Conservation (phyloP, 1,140 invertebrate species). For the Drosophila sechellia region DNA sequence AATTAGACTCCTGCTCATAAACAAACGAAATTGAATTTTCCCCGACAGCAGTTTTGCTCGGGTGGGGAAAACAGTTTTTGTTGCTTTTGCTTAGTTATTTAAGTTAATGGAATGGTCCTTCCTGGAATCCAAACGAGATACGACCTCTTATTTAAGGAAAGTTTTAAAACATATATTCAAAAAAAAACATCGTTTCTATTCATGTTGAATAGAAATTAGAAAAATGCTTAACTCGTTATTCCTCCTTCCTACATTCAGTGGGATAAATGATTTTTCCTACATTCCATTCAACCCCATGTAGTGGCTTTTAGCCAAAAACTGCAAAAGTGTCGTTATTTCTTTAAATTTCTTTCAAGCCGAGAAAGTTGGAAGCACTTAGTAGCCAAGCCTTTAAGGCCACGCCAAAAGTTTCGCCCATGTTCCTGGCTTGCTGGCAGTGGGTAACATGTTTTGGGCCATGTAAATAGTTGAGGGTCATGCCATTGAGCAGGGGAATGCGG, state of each 20-base stretch:
- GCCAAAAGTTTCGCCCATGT: conserved; percentile 22
- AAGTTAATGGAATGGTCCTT: conserved; percentile 12
- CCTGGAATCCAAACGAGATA: conserved; percentile 1
- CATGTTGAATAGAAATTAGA: not conserved
- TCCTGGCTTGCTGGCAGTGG: not conserved
- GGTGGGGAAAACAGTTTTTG: conserved; percentile 10
- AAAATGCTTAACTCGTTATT: not conserved
- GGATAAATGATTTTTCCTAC: too few relatives aligned
- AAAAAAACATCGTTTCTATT: not conserved
- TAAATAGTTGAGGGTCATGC: conserved; percentile 35
- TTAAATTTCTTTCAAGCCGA: conserved; percentile 17
- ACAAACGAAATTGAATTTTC: conserved; percentile 75
- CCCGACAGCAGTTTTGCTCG: conserved; percentile 37
- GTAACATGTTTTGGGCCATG: conserved; percentile 33
- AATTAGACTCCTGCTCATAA: conserved; percentile 69
- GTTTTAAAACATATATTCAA: too few relatives aligned
- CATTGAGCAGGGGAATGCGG: conserved; percentile 25
- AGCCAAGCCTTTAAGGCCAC: conserved; percentile 31
- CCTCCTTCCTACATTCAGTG: not conserved
- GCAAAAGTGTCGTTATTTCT: conserved; percentile 30
- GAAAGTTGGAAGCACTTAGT: conserved; percentile 2
- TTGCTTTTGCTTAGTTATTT: not conserved
- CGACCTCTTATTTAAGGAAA: too few relatives aligned
- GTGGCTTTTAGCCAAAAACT: conserved; percentile 32
- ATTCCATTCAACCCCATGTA: not conserved